Percentiles rank a stretch among this genome's conserved stretches.
These are phyloP conservation scores for Cephalopachus bancanus DNA, from an alignment of 2,797 vertebrate genomes.

Conservation along the genomic window DNA sequence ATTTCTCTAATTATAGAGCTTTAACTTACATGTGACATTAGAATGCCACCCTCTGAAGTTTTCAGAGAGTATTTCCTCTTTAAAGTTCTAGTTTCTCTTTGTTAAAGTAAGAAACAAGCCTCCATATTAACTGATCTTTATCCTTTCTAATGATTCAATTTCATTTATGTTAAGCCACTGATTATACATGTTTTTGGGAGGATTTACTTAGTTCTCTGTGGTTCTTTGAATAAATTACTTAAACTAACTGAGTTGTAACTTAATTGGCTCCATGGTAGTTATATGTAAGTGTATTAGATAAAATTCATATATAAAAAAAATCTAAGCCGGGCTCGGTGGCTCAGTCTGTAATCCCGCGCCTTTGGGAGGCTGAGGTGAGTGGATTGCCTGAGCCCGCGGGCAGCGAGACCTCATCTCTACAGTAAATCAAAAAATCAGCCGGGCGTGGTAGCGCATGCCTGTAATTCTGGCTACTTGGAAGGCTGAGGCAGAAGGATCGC, in stretches of 20 bases:
- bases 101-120: not conserved
- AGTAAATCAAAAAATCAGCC: no score
- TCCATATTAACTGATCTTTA: slow-evolving; percentile 28
- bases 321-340: not conserved
- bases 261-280: not conserved
- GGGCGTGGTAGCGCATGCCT: no score
- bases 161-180: not conserved
- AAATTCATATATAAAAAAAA: not conserved
- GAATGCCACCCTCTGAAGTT: not conserved
- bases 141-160: slow-evolving; percentile 22
- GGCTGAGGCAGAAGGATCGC: no score
- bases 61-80: not conserved
- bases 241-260: not conserved
- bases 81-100: not conserved
- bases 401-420: no score
- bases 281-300: not conserved
- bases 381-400: no score
- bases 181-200: not conserved
- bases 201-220: not conserved
- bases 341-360: no score
- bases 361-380: no score
- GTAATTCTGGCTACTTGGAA: no score
- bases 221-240: slow-evolving; percentile 1
- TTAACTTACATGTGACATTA: slow-evolving; percentile 25
- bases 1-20: not conserved